Base-by-base conservation (phyloP, 2,888 invertebrate species). In the Onthophagus sagittarius region DNA sequence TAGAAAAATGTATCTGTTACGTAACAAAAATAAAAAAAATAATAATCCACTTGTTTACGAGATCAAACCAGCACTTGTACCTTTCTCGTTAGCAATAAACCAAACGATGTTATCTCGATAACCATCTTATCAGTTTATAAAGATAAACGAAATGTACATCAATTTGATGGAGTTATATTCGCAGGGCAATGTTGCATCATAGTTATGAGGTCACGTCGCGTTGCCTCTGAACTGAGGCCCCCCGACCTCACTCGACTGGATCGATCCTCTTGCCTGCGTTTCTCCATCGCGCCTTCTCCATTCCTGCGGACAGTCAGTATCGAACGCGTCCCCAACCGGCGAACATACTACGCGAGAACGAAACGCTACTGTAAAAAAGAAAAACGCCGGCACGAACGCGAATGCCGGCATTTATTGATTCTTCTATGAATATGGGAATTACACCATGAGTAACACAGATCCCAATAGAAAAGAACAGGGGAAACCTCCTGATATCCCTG, bases 241-340 rank as follows among this genome's bases (percentile, higher is more conserved):
- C 74, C 71, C 77, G 77, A 76, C 39, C 69, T 64, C 15, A 32
- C 67, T 76, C 81, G 81, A 81, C 69, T 72, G 71, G 76, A 77
- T 79, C 76, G 69, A 74, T 72, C 81, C 81, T 76, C 77, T 75
- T 77, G 79, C 39, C 39, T 53, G 39, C 39, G 39, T 71, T 77
- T 77, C 63, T 73, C 67, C 23, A 32, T 67, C 67, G 67, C n/a
- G 67, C 77, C 74, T 76, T 77, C 77, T 76, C 79, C 77, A 73
- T 75, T 79, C 82, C 64, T 31, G 31, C 71, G 14, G 14, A 15
- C 67, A 32, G 15, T 72, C 72, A 72, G 72, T 84, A 84, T 84
- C 82, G 84, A 84, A 81, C 84, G 83, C 81, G 76, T 74, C 76
- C 83, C 83, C 82, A 82, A 76, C 75, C 76, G 31, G 31, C n/a